Base-by-base conservation (phyloP, 2,888 invertebrate species). In the Archips xylosteana region DNA sequence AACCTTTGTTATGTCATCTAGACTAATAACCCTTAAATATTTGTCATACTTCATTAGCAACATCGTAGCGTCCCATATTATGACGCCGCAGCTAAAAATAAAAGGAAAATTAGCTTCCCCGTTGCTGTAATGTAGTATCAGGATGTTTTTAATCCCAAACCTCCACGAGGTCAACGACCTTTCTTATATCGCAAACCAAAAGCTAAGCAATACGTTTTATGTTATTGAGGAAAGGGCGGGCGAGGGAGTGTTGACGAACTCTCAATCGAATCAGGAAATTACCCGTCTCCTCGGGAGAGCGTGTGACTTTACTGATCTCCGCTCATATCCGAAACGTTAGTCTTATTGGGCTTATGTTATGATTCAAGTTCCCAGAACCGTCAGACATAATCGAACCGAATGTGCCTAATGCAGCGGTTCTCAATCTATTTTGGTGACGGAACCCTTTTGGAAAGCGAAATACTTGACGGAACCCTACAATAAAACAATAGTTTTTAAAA, bases 171-270 rank as follows among this genome's bases (percentile, higher is more conserved):
- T 57, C 69, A 65, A 64, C 51, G 74, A 65, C 74, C 74, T 74
- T 45, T 61, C 32, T 45, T 34, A 54, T 51, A 54, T 57, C 66
- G 54, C 57, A 67, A 67, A 54, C 54, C 45, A 39, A 67, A 67
- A 57, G 66, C 66, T 65, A 34, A 65, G 49, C 65, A 57, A 67
- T 42, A 57, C 57, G 57, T 23, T 57, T 42, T 51, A 49, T 74
- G 54, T 60, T 70, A 67, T 68, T 64, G 49, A 62, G 54, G 54
- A 54, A 64, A 42, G 75, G 61, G 60, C 42, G 62, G 63, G 66
- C 73, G 76, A 75, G 71, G 61, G 51, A 32, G 71, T 74, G 76
- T 71, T 71, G 75, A 74, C 70, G 77, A 76, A 71, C 77, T 75
- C 67, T 70, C 54, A 75, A 75, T 77, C 61, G 71, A 71, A 66